Conservation (phyloP, 2,113 vertebrate species). For the Onychostruthus taczanowskii region DNA sequence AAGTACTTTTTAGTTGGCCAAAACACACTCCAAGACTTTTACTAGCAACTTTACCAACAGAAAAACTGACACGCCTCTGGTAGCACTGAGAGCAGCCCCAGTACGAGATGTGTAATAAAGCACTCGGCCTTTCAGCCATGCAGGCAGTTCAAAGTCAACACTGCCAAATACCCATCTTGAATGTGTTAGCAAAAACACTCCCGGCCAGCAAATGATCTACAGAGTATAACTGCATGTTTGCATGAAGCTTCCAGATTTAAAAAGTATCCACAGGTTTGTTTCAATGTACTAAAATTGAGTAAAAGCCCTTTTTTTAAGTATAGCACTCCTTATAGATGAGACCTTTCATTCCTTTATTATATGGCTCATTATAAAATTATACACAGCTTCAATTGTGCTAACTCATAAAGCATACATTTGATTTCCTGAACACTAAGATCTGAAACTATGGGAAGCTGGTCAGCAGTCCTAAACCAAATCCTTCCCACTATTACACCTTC, state of each 20-base stretch:
- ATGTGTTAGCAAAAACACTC: not conserved
- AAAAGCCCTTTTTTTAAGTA: not conserved
- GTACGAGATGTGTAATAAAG: not conserved
- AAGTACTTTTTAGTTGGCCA: conserved; percentile 20
- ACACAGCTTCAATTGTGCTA: not conserved
- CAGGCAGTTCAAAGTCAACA: not conserved
- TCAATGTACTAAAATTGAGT: not conserved
- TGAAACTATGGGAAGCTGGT: not conserved
- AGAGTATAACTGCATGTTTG: not conserved
- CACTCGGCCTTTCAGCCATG: not conserved
- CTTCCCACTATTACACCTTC: not conserved
- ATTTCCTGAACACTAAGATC: not conserved
- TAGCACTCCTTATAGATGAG: not conserved
- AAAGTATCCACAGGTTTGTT: not conserved
- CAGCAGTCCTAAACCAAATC: not conserved
- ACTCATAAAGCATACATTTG: not conserved
- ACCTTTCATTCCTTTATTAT: not conserved
- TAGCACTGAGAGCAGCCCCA: not conserved
- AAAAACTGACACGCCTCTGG: not conserved
- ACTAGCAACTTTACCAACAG: not conserved
- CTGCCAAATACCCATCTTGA: not conserved
- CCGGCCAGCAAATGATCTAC: not conserved
- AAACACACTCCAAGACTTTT: not conserved
- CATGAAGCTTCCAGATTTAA: not conserved
- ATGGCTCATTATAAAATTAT: not conserved